Percentiles rank a stretch among this genome's conserved stretches.
Conservation (phyloP, 2,113 vertebrate genomes). For the Procapra przewalskii region DNA sequence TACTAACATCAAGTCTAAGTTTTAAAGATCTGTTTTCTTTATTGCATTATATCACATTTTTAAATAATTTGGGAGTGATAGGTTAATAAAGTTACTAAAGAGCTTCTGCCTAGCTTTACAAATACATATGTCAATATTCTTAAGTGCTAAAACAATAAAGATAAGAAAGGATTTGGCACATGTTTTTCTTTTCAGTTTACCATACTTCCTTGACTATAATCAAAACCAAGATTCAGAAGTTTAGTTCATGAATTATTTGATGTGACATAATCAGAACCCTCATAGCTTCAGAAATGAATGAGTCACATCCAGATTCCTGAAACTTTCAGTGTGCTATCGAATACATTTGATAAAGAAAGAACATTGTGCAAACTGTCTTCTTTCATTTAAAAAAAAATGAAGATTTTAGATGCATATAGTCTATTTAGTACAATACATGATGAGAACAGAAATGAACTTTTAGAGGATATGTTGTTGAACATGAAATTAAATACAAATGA, state of each 20-base stretch:
- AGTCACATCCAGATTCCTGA: not conserved
- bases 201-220: not conserved
- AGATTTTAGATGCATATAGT: not conserved
- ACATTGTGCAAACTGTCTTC: not conserved
- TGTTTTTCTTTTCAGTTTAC: not conserved
- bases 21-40: not conserved
- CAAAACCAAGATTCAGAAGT: not conserved
- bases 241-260: not conserved
- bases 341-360: not conserved
- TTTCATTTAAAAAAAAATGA: not conserved
- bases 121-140: not conserved
- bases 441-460: not conserved
- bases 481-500: slow-evolving; percentile 7
- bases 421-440: not conserved
- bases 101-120: not conserved
- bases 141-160: not conserved
- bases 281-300: not conserved
- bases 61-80: not conserved
- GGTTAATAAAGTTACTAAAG: not conserved
- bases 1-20: not conserved
- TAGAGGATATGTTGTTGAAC: not conserved
- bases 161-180: not conserved
- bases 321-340: not conserved
- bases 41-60: not conserved
- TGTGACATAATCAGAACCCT: not conserved